Percentiles rank a stretch among this genome's conserved stretches.
Evolutionary conservation across 2,113 vertebrate genomes (phyloP).

Genomic region (Natator depressus): DNA sequence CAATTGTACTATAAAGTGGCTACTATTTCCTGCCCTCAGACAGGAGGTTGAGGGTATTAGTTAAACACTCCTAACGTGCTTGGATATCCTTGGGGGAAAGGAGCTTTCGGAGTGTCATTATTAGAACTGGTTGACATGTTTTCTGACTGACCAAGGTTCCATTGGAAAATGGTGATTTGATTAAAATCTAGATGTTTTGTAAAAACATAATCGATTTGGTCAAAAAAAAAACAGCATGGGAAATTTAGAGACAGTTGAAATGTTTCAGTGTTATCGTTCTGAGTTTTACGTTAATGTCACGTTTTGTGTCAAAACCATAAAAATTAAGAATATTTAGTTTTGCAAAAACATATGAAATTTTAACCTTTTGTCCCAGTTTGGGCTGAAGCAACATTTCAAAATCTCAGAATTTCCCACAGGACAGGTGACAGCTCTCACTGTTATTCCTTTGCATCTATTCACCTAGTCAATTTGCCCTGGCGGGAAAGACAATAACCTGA

Average conservation of each 20-base stretch:
- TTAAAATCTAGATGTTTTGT: neutral
- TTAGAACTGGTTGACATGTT: neutral
- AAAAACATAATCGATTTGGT: neutral
- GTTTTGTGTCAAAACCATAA: neutral
- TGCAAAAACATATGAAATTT: neutral
- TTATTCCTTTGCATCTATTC: neutral
- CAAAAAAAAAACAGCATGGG: neutral
- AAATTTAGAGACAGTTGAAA: neutral
- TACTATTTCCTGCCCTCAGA: neutral
- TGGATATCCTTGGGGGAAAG: neutral
- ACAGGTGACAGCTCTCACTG: neutral
- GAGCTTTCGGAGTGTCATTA: neutral
- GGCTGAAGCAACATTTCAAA: neutral
- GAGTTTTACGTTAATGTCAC: neutral
- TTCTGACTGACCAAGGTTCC: neutral
- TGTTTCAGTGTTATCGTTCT: neutral
- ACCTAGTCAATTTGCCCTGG: neutral
- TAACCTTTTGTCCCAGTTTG: neutral
- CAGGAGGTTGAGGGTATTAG: neutral
- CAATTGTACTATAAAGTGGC: neutral
- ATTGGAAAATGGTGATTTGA: neutral
- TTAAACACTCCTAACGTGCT: neutral
- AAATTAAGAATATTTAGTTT: neutral
- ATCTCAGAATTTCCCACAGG: neutral
- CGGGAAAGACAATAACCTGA: conserved; percentile 17